These are phyloP conservation scores for Trichoplusia ni DNA, from an alignment of 1,140 invertebrate genomes.

Conservation along the genomic window DNA sequence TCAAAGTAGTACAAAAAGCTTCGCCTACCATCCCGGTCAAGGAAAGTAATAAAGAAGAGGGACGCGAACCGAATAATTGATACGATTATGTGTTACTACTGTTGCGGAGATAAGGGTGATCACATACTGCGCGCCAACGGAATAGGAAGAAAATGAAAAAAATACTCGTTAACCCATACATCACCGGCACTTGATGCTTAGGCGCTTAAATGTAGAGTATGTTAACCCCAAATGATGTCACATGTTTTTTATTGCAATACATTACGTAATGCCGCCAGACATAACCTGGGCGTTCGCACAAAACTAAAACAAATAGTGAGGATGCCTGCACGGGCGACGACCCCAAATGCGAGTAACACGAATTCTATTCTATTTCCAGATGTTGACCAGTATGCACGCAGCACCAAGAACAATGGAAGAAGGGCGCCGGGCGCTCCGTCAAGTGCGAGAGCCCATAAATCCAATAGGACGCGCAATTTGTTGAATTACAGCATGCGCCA, in stretches of 20 bases:
- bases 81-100: slow-evolving; percentile 69
- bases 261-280: slow-evolving; percentile 15
- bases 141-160: not conserved
- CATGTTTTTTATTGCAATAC: slow-evolving; percentile 6
- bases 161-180: not conserved
- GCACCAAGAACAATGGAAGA: slow-evolving; percentile 74
- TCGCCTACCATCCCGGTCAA: slow-evolving; percentile 43
- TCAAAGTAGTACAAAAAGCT: slow-evolving; percentile 46
- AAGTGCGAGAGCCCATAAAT: slow-evolving; percentile 76
- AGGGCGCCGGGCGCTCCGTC: slow-evolving; percentile 71
- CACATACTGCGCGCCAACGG: slow-evolving; percentile 15
- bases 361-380: slow-evolving; percentile 64
- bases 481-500: slow-evolving; percentile 81
- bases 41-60: slow-evolving; percentile 69
- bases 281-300: slow-evolving; percentile 9
- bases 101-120: slow-evolving; percentile 40
- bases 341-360: slow-evolving; percentile 45
- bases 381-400: slow-evolving; percentile 55
- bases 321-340: slow-evolving; percentile 33
- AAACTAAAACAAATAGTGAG: slow-evolving; percentile 6
- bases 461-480: slow-evolving; percentile 77
- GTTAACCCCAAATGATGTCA: slow-evolving; percentile 12
- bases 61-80: slow-evolving; percentile 74
- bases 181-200: not conserved
- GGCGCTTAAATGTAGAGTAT: not conserved